Evolutionary conservation across 2,888 invertebrate genomes (phyloP), one percentile per base, ranked within the genome.

Genomic region (Acanthoscelides obtectus): DNA sequence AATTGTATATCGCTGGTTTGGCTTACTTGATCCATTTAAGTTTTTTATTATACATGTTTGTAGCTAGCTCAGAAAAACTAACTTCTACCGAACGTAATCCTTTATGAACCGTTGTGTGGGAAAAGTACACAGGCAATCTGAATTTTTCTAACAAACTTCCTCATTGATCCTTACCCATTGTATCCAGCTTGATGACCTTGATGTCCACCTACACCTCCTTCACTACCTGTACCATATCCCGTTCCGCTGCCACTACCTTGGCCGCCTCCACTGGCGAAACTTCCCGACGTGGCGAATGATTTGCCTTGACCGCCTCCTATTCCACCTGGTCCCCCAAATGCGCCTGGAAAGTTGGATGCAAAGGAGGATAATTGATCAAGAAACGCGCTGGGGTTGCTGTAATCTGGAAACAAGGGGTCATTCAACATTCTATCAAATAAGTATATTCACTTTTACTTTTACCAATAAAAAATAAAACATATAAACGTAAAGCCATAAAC

Each of bases 221-320:
- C 25, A 63, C 70, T 69, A 5, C 66, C 75, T 19, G 67, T 27
- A 64, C 68, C 25, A 0, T 69, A 27, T 17, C 74, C 72, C 22
- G 22, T 25, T 1, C 66, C 66, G 66, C 22, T 66, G 66, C 66
- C 66, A 0, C 73, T 75, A 0, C 75, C 76, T 12, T 63, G 66
- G 17, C 73, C 71, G n/a, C 72, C 71, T 19, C 63, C 67, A 0
- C 74, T 74, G 20, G 74, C 71, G 45, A 74, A 72, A 72, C 77
- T 76, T 25, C 79, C 77, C 12, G 80, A 77, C 69, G 76, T 75
- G 68, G 79, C 76, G 71, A 77, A 77, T 19, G 77, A 73, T 0
- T 72, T 71, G 22, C 74, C 72, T 1, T 69, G 67, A 66, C 75
- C 72, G 20, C 73, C 73, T 3, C 75, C 77, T 6, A 63, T 8